phyloP scores from a whole-genome alignment of 2,797 vertebrate species.

The Tragelaphus eurycerus region DNA sequence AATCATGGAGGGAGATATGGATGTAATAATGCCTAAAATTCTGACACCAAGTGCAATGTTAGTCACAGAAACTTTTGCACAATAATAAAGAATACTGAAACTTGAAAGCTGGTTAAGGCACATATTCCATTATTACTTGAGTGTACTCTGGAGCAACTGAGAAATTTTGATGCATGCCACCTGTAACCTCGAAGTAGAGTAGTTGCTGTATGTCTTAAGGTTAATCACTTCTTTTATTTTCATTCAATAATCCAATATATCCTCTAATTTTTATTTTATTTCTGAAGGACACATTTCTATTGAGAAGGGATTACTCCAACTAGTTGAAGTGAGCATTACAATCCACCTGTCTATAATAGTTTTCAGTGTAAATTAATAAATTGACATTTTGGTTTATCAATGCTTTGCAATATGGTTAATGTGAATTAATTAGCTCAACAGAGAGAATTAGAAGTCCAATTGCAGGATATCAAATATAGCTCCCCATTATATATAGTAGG shows the following conservation, averaged over 20 bases:
- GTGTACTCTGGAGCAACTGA: background rate
- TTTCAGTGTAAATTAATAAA: conserved; percentile 30
- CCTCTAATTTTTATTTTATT: background rate
- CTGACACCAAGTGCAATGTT: background rate
- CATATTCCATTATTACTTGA: background rate
- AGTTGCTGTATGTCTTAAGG: background rate
- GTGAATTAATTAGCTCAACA: background rate
- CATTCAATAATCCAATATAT: background rate
- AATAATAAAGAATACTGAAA: background rate
- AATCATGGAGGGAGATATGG: background rate
- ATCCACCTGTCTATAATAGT: background rate
- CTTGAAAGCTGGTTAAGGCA: background rate
- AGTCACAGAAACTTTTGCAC: background rate
- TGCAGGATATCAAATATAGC: background rate
- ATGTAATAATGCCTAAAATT: background rate
- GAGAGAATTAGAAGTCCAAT: conserved; percentile 4
- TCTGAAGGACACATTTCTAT: background rate
- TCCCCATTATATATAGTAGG: background rate
- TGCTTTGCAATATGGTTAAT: background rate
- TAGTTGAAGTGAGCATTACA: background rate
- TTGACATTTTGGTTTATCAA: background rate
- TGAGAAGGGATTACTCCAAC: background rate
- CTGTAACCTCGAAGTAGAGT: background rate
- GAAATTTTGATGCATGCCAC: background rate
- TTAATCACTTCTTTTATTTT: background rate